Evolutionary conservation across 2,888 invertebrate genomes (phyloP).

Genomic region (Hirtodrosophila trivittata): DNA sequence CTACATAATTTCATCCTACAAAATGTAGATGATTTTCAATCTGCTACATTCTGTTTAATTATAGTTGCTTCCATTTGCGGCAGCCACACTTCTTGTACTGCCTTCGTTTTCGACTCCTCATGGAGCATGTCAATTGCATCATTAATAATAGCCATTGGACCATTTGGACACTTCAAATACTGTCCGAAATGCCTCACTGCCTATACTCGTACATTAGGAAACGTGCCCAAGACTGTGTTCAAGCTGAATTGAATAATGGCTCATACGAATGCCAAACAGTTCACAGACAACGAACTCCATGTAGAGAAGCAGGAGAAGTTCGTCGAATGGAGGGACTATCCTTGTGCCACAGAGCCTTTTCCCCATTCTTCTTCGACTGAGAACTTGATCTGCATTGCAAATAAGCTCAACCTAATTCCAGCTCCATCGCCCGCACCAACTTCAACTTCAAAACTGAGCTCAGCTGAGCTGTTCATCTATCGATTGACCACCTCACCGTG

Average conservation of each 20-base stretch:
- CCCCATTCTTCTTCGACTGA: slow-evolving; percentile 18
- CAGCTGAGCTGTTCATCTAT: too few species aligned
- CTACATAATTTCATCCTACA: too few species aligned
- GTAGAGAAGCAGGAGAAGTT: too few species aligned
- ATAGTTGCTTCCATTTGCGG: slow-evolving; percentile 9
- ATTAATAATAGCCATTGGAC: slow-evolving; percentile 66
- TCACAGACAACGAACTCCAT: slow-evolving; percentile 55
- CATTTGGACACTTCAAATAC: slow-evolving; percentile 4
- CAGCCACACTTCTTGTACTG: slow-evolving; percentile 46
- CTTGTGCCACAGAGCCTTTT: slow-evolving; percentile 3
- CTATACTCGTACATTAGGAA: slow-evolving; percentile 29
- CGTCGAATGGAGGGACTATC: slow-evolving; percentile 1
- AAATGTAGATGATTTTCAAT: slow-evolving; percentile 21
- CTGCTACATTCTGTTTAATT: slow-evolving; percentile 29
- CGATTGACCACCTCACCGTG: not conserved
- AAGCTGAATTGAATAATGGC: slow-evolving; percentile 50
- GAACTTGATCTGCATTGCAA: slow-evolving; percentile 56
- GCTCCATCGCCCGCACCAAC: not conserved
- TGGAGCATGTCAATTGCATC: slow-evolving; percentile 70
- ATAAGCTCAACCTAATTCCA: slow-evolving; percentile 9
- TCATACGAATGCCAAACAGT: slow-evolving; percentile 26
- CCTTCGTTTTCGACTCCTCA: slow-evolving; percentile 12
- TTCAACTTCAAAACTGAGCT: not conserved
- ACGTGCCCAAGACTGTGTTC: slow-evolving; percentile 38
- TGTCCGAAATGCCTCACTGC: slow-evolving; percentile 6